Base-by-base conservation (phyloP, 2,888 invertebrate genomes). In the Drosophila phalerata region DNA sequence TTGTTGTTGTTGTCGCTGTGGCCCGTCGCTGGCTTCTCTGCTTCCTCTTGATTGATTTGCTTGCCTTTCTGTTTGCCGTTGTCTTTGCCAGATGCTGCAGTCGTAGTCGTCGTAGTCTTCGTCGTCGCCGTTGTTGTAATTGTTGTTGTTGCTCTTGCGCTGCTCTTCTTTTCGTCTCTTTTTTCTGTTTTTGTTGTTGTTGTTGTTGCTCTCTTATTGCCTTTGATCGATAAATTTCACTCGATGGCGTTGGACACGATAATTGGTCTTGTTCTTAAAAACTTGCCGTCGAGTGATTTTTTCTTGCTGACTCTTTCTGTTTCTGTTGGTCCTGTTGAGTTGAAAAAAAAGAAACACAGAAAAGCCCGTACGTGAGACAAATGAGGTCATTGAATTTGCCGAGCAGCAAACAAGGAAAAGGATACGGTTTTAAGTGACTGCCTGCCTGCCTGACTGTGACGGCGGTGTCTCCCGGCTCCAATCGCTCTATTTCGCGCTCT, bases 301-400 rank as follows among this genome's bases (percentile, higher is more conserved):
- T 53, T 70, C 40, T 61, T 61, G 49, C 55, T 69, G 71, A 34
- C 30, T 69, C 57, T 67, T 74, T 47, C 62, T 78, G 52, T 67
- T 71, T 69, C 64, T 78, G 52, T 67, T 71, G 69, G 70, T 73
- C 76, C 75, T 72, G 62, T 72, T 61, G 45, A 47, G 51, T 68
- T 55, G 10, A 55, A 63, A 53, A 58, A 67, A 69, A 65, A 67
- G 67, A 65, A 30, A 30, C 65, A 73, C 53, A 73, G 69, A 86
- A 84, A 77, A 76, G 58, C 51, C 73, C 79, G 79, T 71, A 79
- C 70, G 74, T 79, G 77, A 84, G 79, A 89, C 86, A 85, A 85
- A 89, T 89, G 90, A 85, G 85, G 85, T 85, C 90, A 85, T 89
- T 85, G 88, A 85, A 85, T 85, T 89, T 85, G 80, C 77, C 68